Evolutionary conservation across 2,888 invertebrate species (phyloP), one percentile per base, ranked within the genome.

Genomic region (Operophtera brumata): DNA sequence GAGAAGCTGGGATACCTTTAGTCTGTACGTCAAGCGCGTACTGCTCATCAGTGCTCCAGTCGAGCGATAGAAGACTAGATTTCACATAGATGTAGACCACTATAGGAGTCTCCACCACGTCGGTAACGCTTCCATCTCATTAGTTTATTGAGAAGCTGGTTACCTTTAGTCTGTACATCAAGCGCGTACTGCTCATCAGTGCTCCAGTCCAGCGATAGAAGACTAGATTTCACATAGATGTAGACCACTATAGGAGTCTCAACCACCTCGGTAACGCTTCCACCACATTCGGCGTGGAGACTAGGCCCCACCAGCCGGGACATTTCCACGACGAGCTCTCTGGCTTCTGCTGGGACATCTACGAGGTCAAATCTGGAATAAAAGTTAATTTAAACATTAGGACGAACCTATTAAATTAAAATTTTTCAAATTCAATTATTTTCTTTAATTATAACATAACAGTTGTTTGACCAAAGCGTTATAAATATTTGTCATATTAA

Each of bases 141-240:
- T 4, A 20, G 20, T 20, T 3, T 20, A 3, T 20, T 3, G 20
- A 20, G 20, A 20, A 20, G 20, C 20, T 20, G 20, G 2, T 20
- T 30, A 55, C 93, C 92, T 83, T 90, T 90, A 43, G 88, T 90
- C 53, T 91, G 84, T 9, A 94, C 82, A 58, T 91, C 90, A 40
- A 96, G 76, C 51, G 77, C 79, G 71, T 96, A 96, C 32, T 92
- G 89, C 78, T 96, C 96, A 62, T 94, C 91, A 0, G 95, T 95
- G 1, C 84, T 81, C 94, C 94, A 94, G 61, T 91, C 90, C 7
- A 95, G 84, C 0, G 78, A 71, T 4, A 92, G 65, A 61, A 90
- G 85, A 2, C 82, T 69, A 0, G 90, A 87, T 45, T 78, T 82
- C 1, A 94, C 88, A 0, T 82, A 84, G 2, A 94, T 79, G 70